Evolutionary conservation across 2,797 vertebrate genomes (phyloP).

Genomic region (Ficedula albicollis): DNA sequence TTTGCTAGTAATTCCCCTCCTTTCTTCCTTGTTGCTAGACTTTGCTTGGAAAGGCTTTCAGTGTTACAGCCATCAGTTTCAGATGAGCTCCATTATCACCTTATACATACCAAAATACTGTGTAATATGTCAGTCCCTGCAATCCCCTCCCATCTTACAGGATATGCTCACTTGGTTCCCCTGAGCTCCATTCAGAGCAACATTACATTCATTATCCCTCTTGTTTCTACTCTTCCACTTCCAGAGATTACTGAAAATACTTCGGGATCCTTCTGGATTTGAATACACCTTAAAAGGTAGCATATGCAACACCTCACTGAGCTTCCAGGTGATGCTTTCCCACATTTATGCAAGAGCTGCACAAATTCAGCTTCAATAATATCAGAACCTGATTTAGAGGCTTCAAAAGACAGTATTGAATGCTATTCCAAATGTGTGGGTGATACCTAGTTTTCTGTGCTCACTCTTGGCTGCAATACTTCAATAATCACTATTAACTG

Average conservation of each 20-base stretch:
- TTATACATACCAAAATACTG: rapidly evolving
- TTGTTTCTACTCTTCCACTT: not conserved
- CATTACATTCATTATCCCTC: not conserved
- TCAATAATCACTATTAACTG: not conserved
- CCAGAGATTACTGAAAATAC: not conserved
- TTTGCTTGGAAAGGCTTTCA: not conserved
- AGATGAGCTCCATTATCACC: not conserved
- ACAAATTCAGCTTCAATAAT: not conserved
- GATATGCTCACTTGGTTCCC: not conserved
- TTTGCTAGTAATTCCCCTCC: not conserved
- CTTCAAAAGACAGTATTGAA: not conserved
- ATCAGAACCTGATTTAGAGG: not conserved
- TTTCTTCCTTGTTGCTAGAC: not conserved
- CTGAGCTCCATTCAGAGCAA: not conserved
- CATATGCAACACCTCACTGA: not conserved
- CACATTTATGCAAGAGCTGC: not conserved
- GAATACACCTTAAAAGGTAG: not conserved
- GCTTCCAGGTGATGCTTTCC: not conserved
- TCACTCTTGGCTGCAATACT: not conserved
- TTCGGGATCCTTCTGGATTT: not conserved
- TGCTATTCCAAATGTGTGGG: conserved; percentile 8
- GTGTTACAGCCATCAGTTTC: not conserved
- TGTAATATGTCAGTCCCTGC: not conserved
- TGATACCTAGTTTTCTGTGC: not conserved
- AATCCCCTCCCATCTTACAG: rapidly evolving